Base-by-base conservation (phyloP, 1,140 invertebrate species). In the Agrilus planipennis region DNA sequence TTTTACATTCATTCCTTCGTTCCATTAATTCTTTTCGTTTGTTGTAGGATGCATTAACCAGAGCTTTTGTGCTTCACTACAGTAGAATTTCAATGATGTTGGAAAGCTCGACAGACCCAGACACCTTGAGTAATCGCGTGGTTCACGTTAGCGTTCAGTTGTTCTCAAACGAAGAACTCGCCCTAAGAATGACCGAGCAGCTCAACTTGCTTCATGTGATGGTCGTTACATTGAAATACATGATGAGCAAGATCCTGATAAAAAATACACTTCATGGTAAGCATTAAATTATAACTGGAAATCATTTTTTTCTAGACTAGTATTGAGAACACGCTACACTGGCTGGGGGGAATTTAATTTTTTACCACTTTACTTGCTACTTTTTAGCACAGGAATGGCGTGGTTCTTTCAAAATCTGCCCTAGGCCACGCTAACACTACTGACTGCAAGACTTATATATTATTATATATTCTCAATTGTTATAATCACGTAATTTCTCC, bases 141-240 rank as follows among this genome's bases (percentile, higher is more conserved):
- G 92, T 97, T 1, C 93, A 97, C 62, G 92, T 97, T 58, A 92
- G 87, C 57, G 93, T 97, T 2, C 92, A 84, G 60, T 63, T 98
- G 29, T 96, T 97, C 64, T 91, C 86, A 46, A 95, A 96, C 60
- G 89, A 96, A 66, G 78, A 77, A 22, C 65, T 96, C 4, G 90
- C 92, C 1, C 67, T 86, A 14, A 74, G 82, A 54, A 94, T 96
- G 82, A 86, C 89, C 9, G 80, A 92, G 49, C 77, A 92, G 50
- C 70, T 91, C 27, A 83, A 89, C 53, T 68, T 97, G 18, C 69
- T 97, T 14, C 87, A 93, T 58, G 87, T 94, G 1, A 92, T 98
- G 82, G 87, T 96, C 34, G 79, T 91, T 17, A 89, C 87, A 50
- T 71, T 98, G 7, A 84, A 87, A 45, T 78, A 88, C 50, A 95